phyloP scores from a whole-genome alignment of 2,888 invertebrate genomes.

The Drosophila testacea region DNA sequence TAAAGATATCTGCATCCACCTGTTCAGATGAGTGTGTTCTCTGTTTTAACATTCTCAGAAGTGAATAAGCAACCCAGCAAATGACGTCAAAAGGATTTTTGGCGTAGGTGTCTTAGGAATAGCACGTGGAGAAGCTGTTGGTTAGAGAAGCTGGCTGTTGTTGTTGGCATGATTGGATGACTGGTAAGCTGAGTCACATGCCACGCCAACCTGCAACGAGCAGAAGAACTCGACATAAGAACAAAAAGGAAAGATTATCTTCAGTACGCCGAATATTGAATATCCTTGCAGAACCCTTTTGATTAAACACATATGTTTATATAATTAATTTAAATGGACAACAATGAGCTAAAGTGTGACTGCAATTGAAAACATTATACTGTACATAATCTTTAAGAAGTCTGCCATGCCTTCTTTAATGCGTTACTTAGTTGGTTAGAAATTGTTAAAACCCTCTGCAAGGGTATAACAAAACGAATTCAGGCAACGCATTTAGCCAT shows the following conservation, averaged over 20 bases:
- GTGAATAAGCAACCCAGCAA: slow-evolving; percentile 37
- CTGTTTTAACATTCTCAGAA: slow-evolving; percentile 4
- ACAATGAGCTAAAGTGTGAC: too few relatives aligned
- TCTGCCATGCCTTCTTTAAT: too few relatives aligned
- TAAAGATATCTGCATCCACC: slow-evolving; percentile 10
- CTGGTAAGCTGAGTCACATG: slow-evolving; percentile 60
- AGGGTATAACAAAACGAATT: slow-evolving; percentile 15
- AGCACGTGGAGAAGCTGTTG: slow-evolving; percentile 60
- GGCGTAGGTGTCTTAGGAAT: slow-evolving; percentile 61
- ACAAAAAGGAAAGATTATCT: neutral
- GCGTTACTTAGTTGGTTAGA: neutral
- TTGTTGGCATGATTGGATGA: slow-evolving; percentile 19
- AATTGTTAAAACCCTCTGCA: neutral
- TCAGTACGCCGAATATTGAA: neutral
- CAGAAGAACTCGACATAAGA: slow-evolving; percentile 6
- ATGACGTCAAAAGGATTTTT: slow-evolving; percentile 74
- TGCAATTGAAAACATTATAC: too few relatives aligned
- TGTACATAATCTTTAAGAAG: too few relatives aligned
- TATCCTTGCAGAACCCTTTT: neutral
- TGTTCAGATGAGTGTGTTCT: slow-evolving; percentile 1
- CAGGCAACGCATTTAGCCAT: slow-evolving; percentile 12
- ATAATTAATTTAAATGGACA: too few relatives aligned
- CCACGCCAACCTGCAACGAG: slow-evolving; percentile 17
- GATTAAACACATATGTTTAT: too few relatives aligned
- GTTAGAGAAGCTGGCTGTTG: slow-evolving; percentile 15